phyloP scores from a whole-genome alignment of 2,113 vertebrate species.

The Archocentrus centrarchus region DNA sequence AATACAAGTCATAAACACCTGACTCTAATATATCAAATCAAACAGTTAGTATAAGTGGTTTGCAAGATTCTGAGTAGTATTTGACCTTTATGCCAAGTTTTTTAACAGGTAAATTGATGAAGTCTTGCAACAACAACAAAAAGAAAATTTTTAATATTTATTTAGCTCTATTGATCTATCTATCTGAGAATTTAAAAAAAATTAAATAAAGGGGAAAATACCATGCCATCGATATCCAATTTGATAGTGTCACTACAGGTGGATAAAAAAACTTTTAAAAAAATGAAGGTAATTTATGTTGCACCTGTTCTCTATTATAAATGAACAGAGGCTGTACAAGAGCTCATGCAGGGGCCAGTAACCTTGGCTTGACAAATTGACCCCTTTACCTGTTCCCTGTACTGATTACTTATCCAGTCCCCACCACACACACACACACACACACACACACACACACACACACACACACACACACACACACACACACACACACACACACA shows the following conservation, averaged over 20 bases:
- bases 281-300: not conserved
- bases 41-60: not conserved
- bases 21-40: not conserved
- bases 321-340: conserved; percentile 20
- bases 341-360: conserved; percentile 36
- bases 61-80: not conserved
- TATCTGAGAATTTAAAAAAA: not conserved
- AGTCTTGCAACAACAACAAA: not conserved
- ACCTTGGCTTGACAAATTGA: conserved; percentile 75
- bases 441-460: conserved; percentile 41
- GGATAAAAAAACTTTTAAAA: not conserved
- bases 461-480: conserved; percentile 35
- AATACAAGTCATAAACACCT: not conserved
- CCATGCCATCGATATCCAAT: accelerated
- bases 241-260: not conserved
- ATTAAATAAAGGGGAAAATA: not conserved
- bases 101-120: not conserved
- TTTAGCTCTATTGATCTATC: not conserved
- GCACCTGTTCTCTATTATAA: not conserved
- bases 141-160: not conserved
- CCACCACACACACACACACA: conserved; percentile 30
- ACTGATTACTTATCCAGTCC: conserved; percentile 38
- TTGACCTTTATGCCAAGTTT: conserved; percentile 13
- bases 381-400: conserved; percentile 71
- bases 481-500: conserved; percentile 44